Conservation (phyloP, 2,113 vertebrate genomes). For the Acinonyx jubatus region DNA sequence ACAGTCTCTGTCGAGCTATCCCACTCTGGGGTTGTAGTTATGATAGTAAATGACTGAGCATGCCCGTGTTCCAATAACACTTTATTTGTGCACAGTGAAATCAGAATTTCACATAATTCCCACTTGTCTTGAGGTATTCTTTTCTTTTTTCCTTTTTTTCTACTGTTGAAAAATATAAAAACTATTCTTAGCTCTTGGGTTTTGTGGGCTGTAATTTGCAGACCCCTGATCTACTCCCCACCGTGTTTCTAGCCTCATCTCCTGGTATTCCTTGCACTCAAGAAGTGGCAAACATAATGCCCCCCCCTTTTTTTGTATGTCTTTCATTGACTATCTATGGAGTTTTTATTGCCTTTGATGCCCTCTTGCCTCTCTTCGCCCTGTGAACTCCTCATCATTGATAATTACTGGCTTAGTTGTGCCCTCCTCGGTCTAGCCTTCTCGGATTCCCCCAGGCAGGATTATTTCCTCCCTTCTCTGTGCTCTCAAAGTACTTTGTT, state of each 20-base stretch:
- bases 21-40: background rate
- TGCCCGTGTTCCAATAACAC: background rate
- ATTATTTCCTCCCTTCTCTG: background rate
- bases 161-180: background rate
- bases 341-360: background rate
- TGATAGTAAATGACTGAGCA: background rate
- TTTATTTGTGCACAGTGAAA: background rate
- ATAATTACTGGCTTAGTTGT: background rate
- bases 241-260: background rate
- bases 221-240: background rate
- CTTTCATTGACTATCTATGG: background rate
- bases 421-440: background rate
- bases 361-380: background rate
- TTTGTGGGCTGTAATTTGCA: background rate
- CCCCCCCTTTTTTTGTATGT: background rate
- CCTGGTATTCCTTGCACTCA: background rate
- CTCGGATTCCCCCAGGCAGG: background rate
- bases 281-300: background rate
- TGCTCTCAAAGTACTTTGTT: background rate
- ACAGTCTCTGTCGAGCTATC: background rate
- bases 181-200: background rate
- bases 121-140: background rate
- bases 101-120: background rate
- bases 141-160: background rate
- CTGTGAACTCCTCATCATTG: background rate